phyloP scores from a whole-genome alignment of 1,140 invertebrate genomes.

The Helicoverpa armigera region DNA sequence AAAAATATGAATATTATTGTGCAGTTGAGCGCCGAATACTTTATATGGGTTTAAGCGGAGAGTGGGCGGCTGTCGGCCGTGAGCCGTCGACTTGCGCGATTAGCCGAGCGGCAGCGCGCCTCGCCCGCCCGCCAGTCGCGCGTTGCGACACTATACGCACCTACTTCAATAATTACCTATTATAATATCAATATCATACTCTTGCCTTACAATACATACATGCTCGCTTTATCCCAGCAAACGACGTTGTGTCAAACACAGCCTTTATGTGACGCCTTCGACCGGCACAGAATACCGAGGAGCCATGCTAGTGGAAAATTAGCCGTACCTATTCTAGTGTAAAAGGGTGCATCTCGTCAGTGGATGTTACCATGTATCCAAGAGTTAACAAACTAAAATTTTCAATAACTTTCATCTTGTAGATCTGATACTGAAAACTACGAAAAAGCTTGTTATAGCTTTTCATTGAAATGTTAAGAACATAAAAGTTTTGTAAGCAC shows the following conservation, averaged over 20 bases:
- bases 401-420: conserved; percentile 2
- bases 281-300: conserved; percentile 15
- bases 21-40: conserved; percentile 72
- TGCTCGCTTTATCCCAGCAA: background rate
- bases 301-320: conserved; percentile 32
- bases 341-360: conserved; percentile 24
- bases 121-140: conserved; percentile 54
- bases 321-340: conserved; percentile 25
- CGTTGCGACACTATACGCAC: conserved; percentile 68
- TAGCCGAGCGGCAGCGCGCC: conserved; percentile 56
- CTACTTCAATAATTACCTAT: conserved; percentile 68
- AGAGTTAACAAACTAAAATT: background rate
- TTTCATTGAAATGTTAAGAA: background rate
- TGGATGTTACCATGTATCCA: background rate
- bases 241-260: conserved; percentile 9
- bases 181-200: conserved; percentile 65
- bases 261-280: conserved; percentile 24
- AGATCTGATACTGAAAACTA: background rate
- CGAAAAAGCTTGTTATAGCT: background rate
- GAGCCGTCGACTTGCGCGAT: conserved; percentile 75
- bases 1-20: conserved; percentile 81
- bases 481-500: background rate
- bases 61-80: conserved; percentile 83
- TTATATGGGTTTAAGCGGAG: conserved; percentile 81
- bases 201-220: background rate